Base-by-base conservation (phyloP, 2,113 vertebrate genomes). In the Tragelaphus strepsiceros region DNA sequence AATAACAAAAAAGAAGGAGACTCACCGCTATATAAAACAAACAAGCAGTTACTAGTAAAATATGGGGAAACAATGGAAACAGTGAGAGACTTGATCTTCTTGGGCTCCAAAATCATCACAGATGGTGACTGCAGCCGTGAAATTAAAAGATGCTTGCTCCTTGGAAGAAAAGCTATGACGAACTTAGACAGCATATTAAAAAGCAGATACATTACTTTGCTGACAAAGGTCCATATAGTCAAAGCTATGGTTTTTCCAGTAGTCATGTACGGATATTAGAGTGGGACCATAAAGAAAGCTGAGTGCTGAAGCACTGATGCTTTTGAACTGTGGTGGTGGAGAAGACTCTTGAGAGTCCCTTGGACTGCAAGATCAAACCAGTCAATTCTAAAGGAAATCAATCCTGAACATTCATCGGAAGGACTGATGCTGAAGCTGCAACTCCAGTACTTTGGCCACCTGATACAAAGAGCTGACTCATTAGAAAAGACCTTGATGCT, bases 381-480 rank as follows among this genome's bases (percentile, higher is more conserved):
- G 35, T 71, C 19, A 71, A 21, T 71, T 71, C 64, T 71, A 71
- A 22, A 71, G n/a, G 67, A 21, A 39, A 35, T 71, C 9, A 35
- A 10, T 22, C 19, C 32, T 71, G n/a, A 71, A 39, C 9, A 39
- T 35, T 71, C n/a, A 39, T 71, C 10, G 1, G n/a, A 71, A 71
- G n/a, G 67, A 71, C 67, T 71, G 67, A 39, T 39, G 19, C n/a
- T 39, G n/a, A 22, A 71, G n/a, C n/a, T 71, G n/a, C 19, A 71
- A 35, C 19, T 35, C 17, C n/a, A 39, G 35, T 39, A 71, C 17
- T 71, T 6, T 71, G 67, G 19, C 67, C 67, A 22, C 19, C 2
- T 71, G 9, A 39, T 71, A 35, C 0, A 0, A 71, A 71, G 19
- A 71, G 17, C 67, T 1, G 0, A 71, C 9, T 39, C 10, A 35